Conservation (phyloP, 1,140 invertebrate species). For the Drosophila eugracilis region DNA sequence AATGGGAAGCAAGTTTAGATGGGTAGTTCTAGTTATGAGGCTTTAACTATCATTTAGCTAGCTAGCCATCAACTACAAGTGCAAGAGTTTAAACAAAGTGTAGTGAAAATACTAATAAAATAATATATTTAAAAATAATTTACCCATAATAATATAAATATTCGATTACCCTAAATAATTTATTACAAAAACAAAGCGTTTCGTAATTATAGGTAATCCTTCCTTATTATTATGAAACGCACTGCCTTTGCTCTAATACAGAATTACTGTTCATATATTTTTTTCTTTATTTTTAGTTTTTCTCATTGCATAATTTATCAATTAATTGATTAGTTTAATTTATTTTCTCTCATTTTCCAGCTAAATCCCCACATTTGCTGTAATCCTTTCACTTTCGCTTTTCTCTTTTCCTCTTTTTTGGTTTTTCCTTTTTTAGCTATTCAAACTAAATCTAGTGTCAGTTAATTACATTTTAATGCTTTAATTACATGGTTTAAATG, state of each 20-base stretch:
- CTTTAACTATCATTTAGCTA: not conserved
- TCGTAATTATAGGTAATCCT: not conserved
- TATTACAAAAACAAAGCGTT: not conserved
- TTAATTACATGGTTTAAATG: conserved; percentile 76
- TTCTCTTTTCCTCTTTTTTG: conserved; percentile 12
- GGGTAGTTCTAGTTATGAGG: not conserved
- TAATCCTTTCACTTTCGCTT: conserved; percentile 51
- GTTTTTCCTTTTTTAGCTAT: conserved; percentile 54
- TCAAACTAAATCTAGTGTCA: conserved; percentile 75
- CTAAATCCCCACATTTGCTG: conserved; percentile 51
- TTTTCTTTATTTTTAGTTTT: conserved; percentile 67
- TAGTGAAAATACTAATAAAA: not conserved
- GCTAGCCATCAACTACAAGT: not conserved
- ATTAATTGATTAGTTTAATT: conserved; percentile 71
- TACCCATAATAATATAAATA: not conserved
- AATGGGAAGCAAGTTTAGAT: not conserved
- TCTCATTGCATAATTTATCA: conserved; percentile 73
- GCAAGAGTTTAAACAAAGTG: no score
- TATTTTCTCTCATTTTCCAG: conserved; percentile 40
- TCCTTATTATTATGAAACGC: not conserved
- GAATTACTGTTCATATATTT: conserved; percentile 59
- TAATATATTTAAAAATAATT: not conserved
- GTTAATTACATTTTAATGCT: conserved; percentile 75
- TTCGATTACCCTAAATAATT: not conserved
- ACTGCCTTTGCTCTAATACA: not conserved